Evolutionary conservation across 2,888 invertebrate species (phyloP).

Genomic region (Melinaea menophilus): DNA sequence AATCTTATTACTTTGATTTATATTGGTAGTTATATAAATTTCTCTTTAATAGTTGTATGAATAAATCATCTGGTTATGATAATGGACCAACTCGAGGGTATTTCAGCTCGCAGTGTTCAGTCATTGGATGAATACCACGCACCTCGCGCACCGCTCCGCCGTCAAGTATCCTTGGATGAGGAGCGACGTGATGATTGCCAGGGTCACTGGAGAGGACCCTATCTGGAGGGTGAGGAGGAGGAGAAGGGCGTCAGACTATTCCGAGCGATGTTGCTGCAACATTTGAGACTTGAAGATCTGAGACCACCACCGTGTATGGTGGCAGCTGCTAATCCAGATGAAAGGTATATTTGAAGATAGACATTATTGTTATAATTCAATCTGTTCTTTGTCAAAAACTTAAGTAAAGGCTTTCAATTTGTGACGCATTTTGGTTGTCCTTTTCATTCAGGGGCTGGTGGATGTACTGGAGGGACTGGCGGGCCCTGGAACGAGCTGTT

Average conservation of each 20-base stretch:
- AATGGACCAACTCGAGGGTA: too few species aligned
- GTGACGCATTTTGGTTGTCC: too few species aligned
- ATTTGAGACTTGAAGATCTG: conserved; percentile 63
- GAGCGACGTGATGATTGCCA: conserved; percentile 71
- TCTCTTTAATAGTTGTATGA: too few species aligned
- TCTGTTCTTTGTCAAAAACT: background rate
- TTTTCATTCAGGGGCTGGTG: conserved; percentile 62
- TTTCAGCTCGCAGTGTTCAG: conserved; percentile 65
- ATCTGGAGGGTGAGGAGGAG: conserved; percentile 66
- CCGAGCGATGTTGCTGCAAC: conserved; percentile 66
- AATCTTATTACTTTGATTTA: background rate
- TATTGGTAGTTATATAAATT: background rate
- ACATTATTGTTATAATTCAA: too few species aligned
- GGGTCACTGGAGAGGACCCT: conserved; percentile 68
- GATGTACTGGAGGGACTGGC: conserved; percentile 74
- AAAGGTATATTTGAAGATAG: conserved; percentile 45
- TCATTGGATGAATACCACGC: conserved; percentile 68
- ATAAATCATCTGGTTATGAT: too few species aligned
- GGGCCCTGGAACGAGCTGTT: conserved; percentile 68
- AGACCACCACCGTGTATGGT: conserved; percentile 65
- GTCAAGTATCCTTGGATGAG: conserved; percentile 71
- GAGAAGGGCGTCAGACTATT: conserved; percentile 72
- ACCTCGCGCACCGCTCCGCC: conserved; percentile 64
- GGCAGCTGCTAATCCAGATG: conserved; percentile 63
- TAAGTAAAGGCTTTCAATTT: background rate